Conservation (phyloP, 2,888 invertebrate species). For the Phragmatobia fuliginosa region DNA sequence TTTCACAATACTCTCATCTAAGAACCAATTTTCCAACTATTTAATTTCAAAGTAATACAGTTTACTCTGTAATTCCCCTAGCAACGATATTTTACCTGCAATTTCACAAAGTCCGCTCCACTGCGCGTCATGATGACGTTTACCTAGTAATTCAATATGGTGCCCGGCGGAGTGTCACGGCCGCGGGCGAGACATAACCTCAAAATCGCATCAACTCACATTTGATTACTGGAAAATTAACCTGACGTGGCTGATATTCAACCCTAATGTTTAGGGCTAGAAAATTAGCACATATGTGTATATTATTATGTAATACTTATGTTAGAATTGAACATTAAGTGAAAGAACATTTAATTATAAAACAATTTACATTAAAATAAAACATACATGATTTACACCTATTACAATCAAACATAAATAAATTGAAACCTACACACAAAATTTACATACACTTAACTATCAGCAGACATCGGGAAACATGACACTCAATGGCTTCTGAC, state of each 20-base stretch:
- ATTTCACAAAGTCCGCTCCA: conserved; percentile 54
- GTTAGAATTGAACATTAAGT: too few species aligned
- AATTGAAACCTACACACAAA: too few species aligned
- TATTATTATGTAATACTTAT: too few species aligned
- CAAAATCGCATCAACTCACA: conserved; percentile 73
- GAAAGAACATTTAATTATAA: too few species aligned
- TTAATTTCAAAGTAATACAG: conserved; percentile 23
- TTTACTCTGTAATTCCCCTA: conserved; percentile 23
- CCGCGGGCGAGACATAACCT: conserved; percentile 73
- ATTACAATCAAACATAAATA: too few species aligned
- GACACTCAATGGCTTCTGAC: neutral
- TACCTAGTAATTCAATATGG: conserved; percentile 74
- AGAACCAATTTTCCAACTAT: conserved; percentile 9
- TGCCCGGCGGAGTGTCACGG: conserved; percentile 59
- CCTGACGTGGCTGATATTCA: conserved; percentile 61
- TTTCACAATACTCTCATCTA: neutral
- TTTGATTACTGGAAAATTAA: conserved; percentile 78
- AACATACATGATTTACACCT: too few species aligned
- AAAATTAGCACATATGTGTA: conserved; percentile 37
- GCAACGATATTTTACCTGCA: conserved; percentile 49
- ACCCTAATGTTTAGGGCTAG: conserved; percentile 52
- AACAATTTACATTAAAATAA: too few species aligned
- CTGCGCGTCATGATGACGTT: conserved; percentile 57
- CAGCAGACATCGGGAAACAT: neutral
- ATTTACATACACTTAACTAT: neutral